Evolutionary conservation across 92 coral and sea anemone genomes (phyloP), one percentile per base, ranked within the genome.

Genomic region (Zoanthus solanderi): DNA sequence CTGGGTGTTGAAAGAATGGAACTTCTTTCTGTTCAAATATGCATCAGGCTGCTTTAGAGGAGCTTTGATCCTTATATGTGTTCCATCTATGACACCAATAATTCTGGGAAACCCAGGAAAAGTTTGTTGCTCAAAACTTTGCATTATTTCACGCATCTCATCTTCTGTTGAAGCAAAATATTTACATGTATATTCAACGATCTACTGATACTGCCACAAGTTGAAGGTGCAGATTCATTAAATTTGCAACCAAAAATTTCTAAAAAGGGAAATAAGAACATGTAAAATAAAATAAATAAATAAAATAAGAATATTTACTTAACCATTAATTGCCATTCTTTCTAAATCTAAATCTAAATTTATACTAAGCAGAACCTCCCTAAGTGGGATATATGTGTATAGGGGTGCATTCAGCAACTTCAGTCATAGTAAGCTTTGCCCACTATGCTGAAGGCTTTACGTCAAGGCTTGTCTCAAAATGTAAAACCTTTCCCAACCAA

Each of bases 281-380:
- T n/a, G n/a, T n/a, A n/a, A n/a, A n/a, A n/a, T n/a, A n/a, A n/a
- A n/a, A n/a, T n/a, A n/a, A n/a, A n/a, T n/a, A n/a, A n/a, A n/a
- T n/a, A 23, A n/a, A 67, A 67, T 23, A 67, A 67, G 73, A 67
- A 67, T 67, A 67, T 7, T 67, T 67, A 67, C 73, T 67, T 67
- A 67, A n/a, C 73, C 73, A 67, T 67, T 67, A 67, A 67, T 67
- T 67, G 18, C 32, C 73, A 18, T 4, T 37, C 73, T 67, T 67
- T 67, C 73, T 67, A 67, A 67, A 67, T 31, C 45, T 67, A 37
- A 37, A 37, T 37, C 42, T 4, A 67, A 67, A 67, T 67, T 67
- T 37, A 67, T 67, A 67, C 73, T 67, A 67, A n/a, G 73, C 73
- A 67, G 73, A 67, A 67, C 73, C 73, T 67, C 73, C 73, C 73